Evolutionary conservation across 2,113 vertebrate genomes (phyloP).

Genomic region (Aegypius monachus): DNA sequence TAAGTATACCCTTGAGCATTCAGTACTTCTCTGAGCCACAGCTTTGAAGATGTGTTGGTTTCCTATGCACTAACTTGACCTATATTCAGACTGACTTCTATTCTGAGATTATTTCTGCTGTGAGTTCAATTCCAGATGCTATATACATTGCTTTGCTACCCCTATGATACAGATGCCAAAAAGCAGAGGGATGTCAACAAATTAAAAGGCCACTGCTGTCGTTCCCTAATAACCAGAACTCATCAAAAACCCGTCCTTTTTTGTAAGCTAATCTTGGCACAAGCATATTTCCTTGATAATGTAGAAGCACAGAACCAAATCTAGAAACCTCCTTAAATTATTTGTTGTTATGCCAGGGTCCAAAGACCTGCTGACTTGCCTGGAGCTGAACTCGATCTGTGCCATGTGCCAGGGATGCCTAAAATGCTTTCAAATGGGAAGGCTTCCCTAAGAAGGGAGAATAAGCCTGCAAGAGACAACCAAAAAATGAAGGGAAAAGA

Average conservation of each 20-base stretch:
- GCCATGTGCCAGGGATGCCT: neutral
- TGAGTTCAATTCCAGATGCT: neutral
- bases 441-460: neutral
- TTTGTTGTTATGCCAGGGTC: neutral
- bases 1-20: conserved; percentile 24
- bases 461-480: neutral
- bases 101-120: conserved; percentile 38
- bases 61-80: conserved; percentile 36
- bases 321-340: neutral
- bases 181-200: neutral
- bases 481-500: neutral
- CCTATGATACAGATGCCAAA: neutral
- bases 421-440: neutral
- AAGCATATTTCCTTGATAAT: neutral
- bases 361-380: neutral
- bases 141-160: neutral
- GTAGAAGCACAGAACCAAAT: neutral
- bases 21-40: neutral
- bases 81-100: conserved; percentile 43
- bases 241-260: neutral
- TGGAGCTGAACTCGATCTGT: neutral
- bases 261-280: neutral
- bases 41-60: conserved; percentile 47
- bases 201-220: neutral
- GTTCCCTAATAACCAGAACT: neutral